These are phyloP conservation scores for Aelia acuminata DNA, from an alignment of 2,888 invertebrate species.

Conservation along the genomic window DNA sequence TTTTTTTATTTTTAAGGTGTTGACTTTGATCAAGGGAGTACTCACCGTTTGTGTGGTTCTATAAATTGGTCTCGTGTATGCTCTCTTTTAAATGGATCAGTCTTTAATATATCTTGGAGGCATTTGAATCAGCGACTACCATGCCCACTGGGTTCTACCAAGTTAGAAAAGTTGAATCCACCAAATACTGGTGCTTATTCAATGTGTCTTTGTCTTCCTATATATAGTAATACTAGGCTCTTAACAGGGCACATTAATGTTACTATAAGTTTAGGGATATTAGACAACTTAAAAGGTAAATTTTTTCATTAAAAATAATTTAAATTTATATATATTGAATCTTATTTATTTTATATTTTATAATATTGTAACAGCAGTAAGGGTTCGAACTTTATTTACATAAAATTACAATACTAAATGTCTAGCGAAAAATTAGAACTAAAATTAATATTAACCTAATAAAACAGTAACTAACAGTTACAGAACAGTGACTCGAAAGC, in stretches of 20 bases:
- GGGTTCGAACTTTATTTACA: too few species aligned
- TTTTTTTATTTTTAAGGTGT: constrained; percentile 60
- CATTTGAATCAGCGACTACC: constrained; percentile 63
- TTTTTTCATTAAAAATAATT: background rate
- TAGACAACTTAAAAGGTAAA: constrained; percentile 32
- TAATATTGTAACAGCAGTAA: background rate
- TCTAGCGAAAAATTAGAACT: too few species aligned
- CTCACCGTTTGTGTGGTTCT: constrained; percentile 52
- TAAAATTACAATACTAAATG: too few species aligned
- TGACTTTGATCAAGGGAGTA: constrained; percentile 62
- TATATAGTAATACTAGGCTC: constrained; percentile 54
- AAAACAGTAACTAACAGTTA: too few species aligned
- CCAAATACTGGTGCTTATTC: constrained; percentile 24
- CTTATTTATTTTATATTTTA: background rate
- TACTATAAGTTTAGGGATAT: background rate
- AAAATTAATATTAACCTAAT: too few species aligned
- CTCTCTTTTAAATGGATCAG: constrained; percentile 49
- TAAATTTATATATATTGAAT: background rate
- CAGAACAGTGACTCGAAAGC: too few species aligned
- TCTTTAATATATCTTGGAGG: constrained; percentile 61
- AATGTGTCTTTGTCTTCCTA: constrained; percentile 20
- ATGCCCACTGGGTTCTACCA: constrained; percentile 57
- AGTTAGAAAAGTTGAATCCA: constrained; percentile 29
- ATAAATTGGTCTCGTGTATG: constrained; percentile 51
- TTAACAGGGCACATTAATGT: constrained; percentile 51